Evolutionary conservation across 1,140 invertebrate species (phyloP).

Genomic region (Campoletis sonorensis): DNA sequence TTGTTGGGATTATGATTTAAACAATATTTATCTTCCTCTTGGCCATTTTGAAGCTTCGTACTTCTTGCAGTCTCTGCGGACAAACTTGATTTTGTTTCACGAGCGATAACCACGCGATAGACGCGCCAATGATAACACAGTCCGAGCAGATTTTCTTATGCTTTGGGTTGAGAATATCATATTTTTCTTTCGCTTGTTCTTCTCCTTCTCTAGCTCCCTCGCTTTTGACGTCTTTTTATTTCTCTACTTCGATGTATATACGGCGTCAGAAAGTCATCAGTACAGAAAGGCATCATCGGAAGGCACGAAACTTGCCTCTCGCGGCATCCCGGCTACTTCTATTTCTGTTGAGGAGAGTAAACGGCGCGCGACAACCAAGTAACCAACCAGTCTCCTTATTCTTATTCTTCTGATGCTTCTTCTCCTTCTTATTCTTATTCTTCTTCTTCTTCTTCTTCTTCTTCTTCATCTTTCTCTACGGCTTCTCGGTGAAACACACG

Average conservation of each 20-base stretch:
- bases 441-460: background rate
- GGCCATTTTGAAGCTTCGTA: background rate
- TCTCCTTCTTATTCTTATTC: conserved; percentile 1
- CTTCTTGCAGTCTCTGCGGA: background rate
- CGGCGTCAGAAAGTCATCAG: conserved; percentile 14
- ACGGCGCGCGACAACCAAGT: conserved; percentile 26
- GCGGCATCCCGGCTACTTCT: conserved; percentile 35
- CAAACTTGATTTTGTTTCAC: background rate
- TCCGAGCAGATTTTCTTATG: no score
- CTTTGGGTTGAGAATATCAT: background rate
- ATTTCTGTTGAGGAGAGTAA: conserved; percentile 28
- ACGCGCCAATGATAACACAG: background rate
- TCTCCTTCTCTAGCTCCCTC: background rate
- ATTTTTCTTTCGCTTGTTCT: background rate
- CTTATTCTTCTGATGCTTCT: conserved; percentile 4
- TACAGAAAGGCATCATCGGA: conserved; percentile 8
- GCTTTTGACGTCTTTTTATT: background rate
- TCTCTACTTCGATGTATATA: background rate
- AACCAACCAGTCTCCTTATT: conserved; percentile 17
- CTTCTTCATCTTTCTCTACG: background rate
- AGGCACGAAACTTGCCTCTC: conserved; percentile 3
- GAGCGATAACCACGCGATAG: background rate
- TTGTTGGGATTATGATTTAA: no score
- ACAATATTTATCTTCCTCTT: background rate
- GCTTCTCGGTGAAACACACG: background rate